phyloP scores from a whole-genome alignment of 2,888 invertebrate species.

The Cosmia trapezina region DNA sequence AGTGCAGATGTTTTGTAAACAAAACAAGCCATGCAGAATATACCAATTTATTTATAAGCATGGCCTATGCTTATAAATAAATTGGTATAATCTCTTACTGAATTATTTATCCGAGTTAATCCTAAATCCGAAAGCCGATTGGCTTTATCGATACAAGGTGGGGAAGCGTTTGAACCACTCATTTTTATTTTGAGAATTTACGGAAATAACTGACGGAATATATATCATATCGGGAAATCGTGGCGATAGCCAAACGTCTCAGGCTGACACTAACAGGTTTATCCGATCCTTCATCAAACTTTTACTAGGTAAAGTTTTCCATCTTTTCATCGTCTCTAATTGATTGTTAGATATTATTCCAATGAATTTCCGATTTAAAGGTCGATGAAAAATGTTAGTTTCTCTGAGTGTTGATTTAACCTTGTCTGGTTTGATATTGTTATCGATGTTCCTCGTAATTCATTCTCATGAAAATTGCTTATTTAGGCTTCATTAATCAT shows the following conservation, averaged over 20 bases:
- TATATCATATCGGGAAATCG: background rate
- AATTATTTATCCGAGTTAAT: conserved; percentile 29
- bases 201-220: background rate
- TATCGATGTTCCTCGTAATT: background rate
- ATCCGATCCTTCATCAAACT: conserved; percentile 17
- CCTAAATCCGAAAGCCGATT: conserved; percentile 15
- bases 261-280: conserved; percentile 8
- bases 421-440: conserved; percentile 1
- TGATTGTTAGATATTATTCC: conserved; percentile 13
- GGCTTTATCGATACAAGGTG: conserved; percentile 14
- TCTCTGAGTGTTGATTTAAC: conserved; percentile 5
- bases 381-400: conserved; percentile 16
- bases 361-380: conserved; percentile 1
- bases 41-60: too few relatives aligned
- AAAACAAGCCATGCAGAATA: background rate
- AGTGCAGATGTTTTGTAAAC: conserved; percentile 5
- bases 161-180: background rate
- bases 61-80: conserved; percentile 8
- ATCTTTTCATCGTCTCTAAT: conserved; percentile 18
- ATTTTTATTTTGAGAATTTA: background rate
- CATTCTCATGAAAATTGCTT: background rate
- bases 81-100: conserved; percentile 7
- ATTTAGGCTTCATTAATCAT: conserved; percentile 3
- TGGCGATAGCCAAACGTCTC: background rate
- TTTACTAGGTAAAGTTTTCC: conserved; percentile 3